phyloP scores from a whole-genome alignment of 2,113 vertebrate species.

The Lepus timidus region DNA sequence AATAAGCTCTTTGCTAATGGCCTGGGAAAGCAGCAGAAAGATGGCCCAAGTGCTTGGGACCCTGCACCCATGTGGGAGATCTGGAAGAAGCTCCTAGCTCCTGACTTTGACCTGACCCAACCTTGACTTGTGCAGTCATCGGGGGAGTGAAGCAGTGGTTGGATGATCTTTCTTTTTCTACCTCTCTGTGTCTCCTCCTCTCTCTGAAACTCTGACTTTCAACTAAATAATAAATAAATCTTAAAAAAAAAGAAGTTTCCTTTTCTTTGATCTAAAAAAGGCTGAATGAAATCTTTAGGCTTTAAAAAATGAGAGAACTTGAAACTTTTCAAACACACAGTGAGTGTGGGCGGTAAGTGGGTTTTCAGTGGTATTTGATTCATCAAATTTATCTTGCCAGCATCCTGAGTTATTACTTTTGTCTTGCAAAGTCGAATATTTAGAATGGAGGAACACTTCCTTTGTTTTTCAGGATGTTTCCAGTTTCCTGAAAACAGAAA shows the following conservation, averaged over 20 bases:
- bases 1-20: too few species aligned
- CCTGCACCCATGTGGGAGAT: too few species aligned
- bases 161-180: too few species aligned
- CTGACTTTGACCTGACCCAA: too few species aligned
- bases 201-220: too few species aligned
- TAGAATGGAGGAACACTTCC: neutral
- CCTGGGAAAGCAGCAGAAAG: too few species aligned
- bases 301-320: slow-evolving; percentile 65
- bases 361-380: slow-evolving; percentile 70
- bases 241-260: slow-evolving; percentile 24
- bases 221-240: too few species aligned
- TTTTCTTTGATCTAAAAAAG: slow-evolving; percentile 65
- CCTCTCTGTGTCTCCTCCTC: too few species aligned
- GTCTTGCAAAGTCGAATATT: slow-evolving; percentile 59
- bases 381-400: slow-evolving; percentile 67
- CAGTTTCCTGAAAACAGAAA: slow-evolving; percentile 38
- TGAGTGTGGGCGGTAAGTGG: slow-evolving; percentile 70
- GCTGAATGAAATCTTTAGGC: slow-evolving; percentile 34
- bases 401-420: slow-evolving; percentile 65
- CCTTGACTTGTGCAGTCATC: too few species aligned
- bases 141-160: too few species aligned
- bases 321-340: slow-evolving; percentile 67
- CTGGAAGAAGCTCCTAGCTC: too few species aligned
- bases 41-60: too few species aligned
- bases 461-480: slow-evolving; percentile 62